Base-by-base conservation (phyloP, 2,113 vertebrate species). In the Percopsis transmontana region DNA sequence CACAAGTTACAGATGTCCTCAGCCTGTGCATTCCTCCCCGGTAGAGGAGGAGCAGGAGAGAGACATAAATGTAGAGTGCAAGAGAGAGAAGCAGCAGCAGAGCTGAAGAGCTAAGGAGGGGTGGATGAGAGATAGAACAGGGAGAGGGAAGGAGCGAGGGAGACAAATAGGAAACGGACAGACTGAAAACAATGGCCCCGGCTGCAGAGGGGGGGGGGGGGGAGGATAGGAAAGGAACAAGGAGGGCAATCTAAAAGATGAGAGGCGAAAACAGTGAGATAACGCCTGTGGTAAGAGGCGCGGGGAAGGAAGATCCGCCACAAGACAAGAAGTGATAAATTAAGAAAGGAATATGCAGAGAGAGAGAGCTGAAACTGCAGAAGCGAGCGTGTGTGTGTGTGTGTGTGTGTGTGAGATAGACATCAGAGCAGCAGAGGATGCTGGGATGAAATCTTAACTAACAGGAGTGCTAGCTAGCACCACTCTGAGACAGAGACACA, bases 361-460 rank as follows among this genome's bases (percentile, higher is more conserved):
- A 18, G 44, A 40, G 55, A 23, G 24, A 8, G 41, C 15, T 13
- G 18, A 19, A 21, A 23, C 19, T 23, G 21, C 15, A 11, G 18
- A 13, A 40, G 24, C 4, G 14, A 11, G 53, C 9, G 27, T 7
- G 12, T 12, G 21, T 11, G 16, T 24, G 14, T 7, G 15, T 12
- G 54, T 15, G 33, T 14, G 45, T 8, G 15, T 12, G 62, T 3
- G 33, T 6, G n/a, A 18, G 38, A 11, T 11, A 40, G 24, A 42
- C n/a, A 68, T 38, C 63, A 72, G 65, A 66, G 80, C 76, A 75
- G 61, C 66, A 67, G 69, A 76, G 68, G 70, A 85, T 79, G 83
- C 72, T 82, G 57, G 77, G 67, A 76, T 71, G 72, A 84, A 85
- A 85, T 82, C 70, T 82, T 82, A 85, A 84, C 72, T 82, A 85